Base-by-base conservation (phyloP, 2,888 invertebrate genomes). In the Zonitis immaculata region DNA sequence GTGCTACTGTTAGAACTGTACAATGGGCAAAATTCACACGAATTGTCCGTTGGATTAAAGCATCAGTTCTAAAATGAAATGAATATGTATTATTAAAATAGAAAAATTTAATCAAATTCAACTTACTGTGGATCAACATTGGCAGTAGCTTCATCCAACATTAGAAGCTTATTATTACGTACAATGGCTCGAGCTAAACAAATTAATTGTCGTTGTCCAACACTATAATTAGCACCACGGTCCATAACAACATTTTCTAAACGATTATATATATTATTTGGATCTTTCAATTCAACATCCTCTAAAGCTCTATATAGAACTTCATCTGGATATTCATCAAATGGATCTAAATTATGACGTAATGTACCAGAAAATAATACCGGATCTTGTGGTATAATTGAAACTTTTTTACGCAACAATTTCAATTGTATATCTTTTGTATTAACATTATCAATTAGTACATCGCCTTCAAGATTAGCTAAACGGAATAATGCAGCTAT, bases 91-190 rank as follows among this genome's bases (percentile, higher is more conserved):
- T 16, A 30, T 12, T 12, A 30, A 7, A 22, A 14, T 4, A 30
- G 22, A 27, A 32, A 50, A 44, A 44, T 18, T 9, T 42, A 12
- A 26, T 49, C n/a, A 11, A 46, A 12, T 20, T 18, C 12, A 26
- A 77, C 82, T 80, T 66, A 86, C 81, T 88, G 87, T 4, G 89
- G 89, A 76, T 95, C 93, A 7, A 94, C 91, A 71, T 93, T 94
- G 1, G 94, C 93, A 0, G 94, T 94, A n/a, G 94, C 94, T 75
- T 95, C 95, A 69, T 95, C 94, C 59, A 95, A 79, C 54, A 94
- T 87, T 0, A 95, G 79, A 57, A 95, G 86, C 60, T 83, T 85
- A 74, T 91, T 92, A 59, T 87, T 87, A 14, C 89, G 81, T 18
- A 95, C 77, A 64, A 95, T 87, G 28, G 94, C 93, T 45, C 95